These are phyloP conservation scores for Papilio demoleus DNA, from an alignment of 2,888 invertebrate species.

Conservation along the genomic window DNA sequence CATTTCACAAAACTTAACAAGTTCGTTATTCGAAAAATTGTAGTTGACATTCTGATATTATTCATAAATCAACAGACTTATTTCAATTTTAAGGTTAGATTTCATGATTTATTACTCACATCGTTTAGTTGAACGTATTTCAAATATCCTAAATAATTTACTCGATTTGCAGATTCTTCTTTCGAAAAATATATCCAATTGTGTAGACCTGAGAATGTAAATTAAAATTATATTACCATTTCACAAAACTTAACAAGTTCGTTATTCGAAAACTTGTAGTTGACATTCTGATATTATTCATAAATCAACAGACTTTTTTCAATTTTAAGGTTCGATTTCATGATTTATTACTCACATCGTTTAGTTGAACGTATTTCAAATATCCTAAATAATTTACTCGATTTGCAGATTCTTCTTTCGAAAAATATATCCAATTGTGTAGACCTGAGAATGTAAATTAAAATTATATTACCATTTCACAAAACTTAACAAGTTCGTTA, in stretches of 20 bases:
- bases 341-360: slow-evolving; percentile 83
- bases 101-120: slow-evolving; percentile 76
- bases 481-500: no score
- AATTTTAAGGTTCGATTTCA: background rate
- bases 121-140: slow-evolving; percentile 88
- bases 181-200: slow-evolving; percentile 94
- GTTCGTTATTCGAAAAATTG: no score
- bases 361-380: slow-evolving; percentile 87
- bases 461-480: background rate
- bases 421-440: slow-evolving; percentile 96
- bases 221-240: slow-evolving; percentile 1
- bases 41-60: no score
- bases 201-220: slow-evolving; percentile 87
- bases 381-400: slow-evolving; percentile 91
- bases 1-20: no score
- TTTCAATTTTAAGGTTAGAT: background rate
- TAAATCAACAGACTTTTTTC: background rate
- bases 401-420: slow-evolving; percentile 88
- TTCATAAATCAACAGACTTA: background rate
- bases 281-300: background rate
- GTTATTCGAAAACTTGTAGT: no score
- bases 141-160: slow-evolving; percentile 91
- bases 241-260: no score
- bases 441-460: slow-evolving; percentile 82
- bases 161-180: slow-evolving; percentile 87